Evolutionary conservation across 2,797 vertebrate genomes (phyloP).

Genomic region (Galagoides demidoff): DNA sequence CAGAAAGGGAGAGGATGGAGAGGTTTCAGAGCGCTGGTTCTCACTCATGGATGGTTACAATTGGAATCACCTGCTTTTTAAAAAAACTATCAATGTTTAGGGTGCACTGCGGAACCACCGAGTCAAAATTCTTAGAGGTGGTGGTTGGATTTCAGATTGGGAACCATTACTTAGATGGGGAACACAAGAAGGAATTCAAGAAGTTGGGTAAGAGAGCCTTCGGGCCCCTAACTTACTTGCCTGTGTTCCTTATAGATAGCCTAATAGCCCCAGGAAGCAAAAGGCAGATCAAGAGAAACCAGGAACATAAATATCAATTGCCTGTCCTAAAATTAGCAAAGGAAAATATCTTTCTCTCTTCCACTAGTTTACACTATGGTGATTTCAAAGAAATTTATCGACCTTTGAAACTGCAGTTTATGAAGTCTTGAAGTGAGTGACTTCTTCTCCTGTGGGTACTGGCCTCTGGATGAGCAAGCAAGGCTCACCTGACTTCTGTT

Average conservation of each 20-base stretch:
- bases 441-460: background rate
- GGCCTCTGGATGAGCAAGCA: background rate
- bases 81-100: background rate
- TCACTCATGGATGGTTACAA: background rate
- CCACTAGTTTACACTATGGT: background rate
- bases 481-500: background rate
- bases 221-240: background rate
- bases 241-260: background rate
- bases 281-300: slow-evolving; percentile 27
- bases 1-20: background rate
- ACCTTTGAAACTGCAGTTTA: slow-evolving; percentile 4
- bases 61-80: background rate
- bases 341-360: slow-evolving; percentile 3
- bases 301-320: background rate
- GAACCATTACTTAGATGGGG: background rate
- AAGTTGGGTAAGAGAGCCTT: background rate
- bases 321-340: slow-evolving; percentile 34
- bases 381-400: background rate
- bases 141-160: background rate
- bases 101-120: background rate
- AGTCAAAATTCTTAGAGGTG: background rate
- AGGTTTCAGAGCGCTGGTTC: background rate
- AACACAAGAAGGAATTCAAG: background rate
- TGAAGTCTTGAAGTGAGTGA: background rate
- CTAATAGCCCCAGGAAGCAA: background rate